Conservation (phyloP, 2,888 invertebrate species). For the Ectemnius cavifrons region DNA sequence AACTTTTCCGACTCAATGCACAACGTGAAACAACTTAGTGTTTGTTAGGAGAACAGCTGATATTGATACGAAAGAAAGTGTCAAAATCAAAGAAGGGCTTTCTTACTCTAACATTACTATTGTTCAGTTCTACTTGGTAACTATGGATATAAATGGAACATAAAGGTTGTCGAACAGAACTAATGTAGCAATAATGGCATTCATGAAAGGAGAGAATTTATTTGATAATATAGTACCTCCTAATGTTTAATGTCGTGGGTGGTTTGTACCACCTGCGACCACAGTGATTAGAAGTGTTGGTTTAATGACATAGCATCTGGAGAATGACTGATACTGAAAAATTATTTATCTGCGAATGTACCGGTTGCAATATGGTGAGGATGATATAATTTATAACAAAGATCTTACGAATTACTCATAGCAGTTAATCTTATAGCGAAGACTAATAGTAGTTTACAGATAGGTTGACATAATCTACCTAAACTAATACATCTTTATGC, state of each 20-base stretch:
- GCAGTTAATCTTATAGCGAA: too few relatives aligned
- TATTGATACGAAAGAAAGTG: slow-evolving; percentile 2
- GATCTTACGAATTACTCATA: background rate
- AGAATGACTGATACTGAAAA: slow-evolving; percentile 81
- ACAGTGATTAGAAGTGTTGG: too few relatives aligned
- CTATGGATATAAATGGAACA: background rate
- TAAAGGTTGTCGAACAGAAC: background rate
- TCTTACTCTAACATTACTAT: background rate
- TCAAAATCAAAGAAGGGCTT: slow-evolving; percentile 5
- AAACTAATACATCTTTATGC: too few relatives aligned
- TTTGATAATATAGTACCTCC: slow-evolving; percentile 8
- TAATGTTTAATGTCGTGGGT: too few relatives aligned
- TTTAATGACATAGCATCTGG: background rate
- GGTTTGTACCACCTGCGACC: too few relatives aligned
- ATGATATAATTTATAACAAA: slow-evolving; percentile 1
- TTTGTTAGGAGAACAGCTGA: slow-evolving; percentile 32
- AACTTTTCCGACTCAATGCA: too few relatives aligned
- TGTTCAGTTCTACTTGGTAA: background rate
- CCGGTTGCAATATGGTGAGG: slow-evolving; percentile 85
- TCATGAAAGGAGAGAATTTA: background rate
- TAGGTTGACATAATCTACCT: too few relatives aligned
- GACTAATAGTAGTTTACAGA: too few relatives aligned
- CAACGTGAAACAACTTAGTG: too few relatives aligned
- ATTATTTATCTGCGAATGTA: slow-evolving; percentile 85
- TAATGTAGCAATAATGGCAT: too few relatives aligned